Evolutionary conservation across 1,140 invertebrate species (phyloP).

Genomic region (Cataglyphis hispanica): DNA sequence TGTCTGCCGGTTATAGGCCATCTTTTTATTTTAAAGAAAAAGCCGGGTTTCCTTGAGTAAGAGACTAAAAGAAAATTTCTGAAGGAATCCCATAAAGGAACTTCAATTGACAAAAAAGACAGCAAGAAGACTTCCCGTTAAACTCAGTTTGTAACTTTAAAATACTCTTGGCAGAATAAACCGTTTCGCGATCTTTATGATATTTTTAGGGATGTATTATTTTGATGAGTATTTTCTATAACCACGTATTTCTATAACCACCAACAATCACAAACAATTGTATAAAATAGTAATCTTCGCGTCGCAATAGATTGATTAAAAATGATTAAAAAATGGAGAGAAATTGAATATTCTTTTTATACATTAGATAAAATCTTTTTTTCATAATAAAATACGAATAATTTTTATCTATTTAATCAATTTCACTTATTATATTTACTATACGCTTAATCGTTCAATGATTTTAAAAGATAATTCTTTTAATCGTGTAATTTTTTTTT

Average conservation of each 20-base stretch:
- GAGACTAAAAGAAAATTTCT: constrained; percentile 8
- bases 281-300: background rate
- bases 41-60: background rate
- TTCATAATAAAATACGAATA: background rate
- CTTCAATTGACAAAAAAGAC: background rate
- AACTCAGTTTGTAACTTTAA: constrained; percentile 44
- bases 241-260: too few species aligned
- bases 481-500: too few species aligned
- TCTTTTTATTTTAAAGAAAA: constrained; percentile 2
- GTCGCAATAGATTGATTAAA: background rate
- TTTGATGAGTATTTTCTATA: constrained; percentile 11
- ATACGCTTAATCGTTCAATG: too few species aligned
- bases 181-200: background rate
- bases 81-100: constrained; percentile 21
- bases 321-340: background rate
- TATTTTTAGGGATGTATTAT: background rate
- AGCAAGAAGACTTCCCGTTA: background rate
- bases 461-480: too few species aligned
- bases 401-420: too few species aligned
- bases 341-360: background rate
- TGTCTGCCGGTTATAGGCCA: background rate
- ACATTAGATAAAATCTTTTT: too few species aligned
- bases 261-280: background rate
- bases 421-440: too few species aligned
- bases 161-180: background rate